Base-by-base conservation (phyloP, 2,888 invertebrate species). In the Pammene aurita region DNA sequence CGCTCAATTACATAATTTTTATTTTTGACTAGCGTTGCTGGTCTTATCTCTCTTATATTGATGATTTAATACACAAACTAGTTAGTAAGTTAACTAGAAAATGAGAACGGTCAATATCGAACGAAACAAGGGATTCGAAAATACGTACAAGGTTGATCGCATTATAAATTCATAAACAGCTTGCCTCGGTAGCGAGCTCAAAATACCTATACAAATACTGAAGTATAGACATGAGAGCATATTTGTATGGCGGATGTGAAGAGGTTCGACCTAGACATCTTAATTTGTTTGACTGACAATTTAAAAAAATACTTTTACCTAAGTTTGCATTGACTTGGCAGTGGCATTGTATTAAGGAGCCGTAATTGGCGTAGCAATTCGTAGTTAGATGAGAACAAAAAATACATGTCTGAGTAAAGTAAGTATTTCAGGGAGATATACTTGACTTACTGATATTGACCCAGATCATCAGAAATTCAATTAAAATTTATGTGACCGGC, bases 101-200 rank as follows among this genome's bases (percentile, higher is more conserved):
- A 42, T 42, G n/a, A 18, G 18, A n/a, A 38, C 48, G 50, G 18
- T 14, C 54, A 56, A 18, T 50, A 57, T 57, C 56, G 38, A 58
- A 42, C 48, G 44, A 26, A 52, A 63, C 68, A 64, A 44, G 46
- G 54, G 60, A 55, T 41, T 54, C 46, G 14, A 62, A 61, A 63
- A 63, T 57, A 50, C 50, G 18, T 42, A 56, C 67, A 63, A 68
- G 68, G 68, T 57, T 64, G 52, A 42, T 10, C 56, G 66, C 41
- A 64, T 68, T 52, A 68, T 68, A 68, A 63, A 68, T 68, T 68
- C 52, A 68, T 68, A 68, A 64, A 58, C 67, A 50, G 66, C 42
- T 44, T 34, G 42, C 50, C 46, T 41, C 38, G 62, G 35, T 18
- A 16, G 26, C 54, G 14, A 42, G 18, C 34, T 63, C 18, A 38